Conservation (phyloP, 2,113 vertebrate species). For the Ellobius talpinus region DNA sequence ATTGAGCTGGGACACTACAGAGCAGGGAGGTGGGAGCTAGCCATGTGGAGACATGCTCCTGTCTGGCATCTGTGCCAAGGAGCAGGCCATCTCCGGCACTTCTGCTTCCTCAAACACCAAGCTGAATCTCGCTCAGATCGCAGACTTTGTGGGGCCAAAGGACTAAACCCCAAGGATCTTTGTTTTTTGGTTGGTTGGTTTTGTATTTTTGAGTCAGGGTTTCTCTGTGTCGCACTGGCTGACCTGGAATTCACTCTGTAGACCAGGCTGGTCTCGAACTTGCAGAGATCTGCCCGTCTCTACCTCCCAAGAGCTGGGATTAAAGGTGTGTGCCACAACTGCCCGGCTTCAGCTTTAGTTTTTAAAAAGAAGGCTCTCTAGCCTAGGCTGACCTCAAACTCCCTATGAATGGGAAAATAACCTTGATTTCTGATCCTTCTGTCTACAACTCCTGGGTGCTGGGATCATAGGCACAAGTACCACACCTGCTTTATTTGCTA, state of each 20-base stretch:
- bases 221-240: not conserved
- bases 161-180: not conserved
- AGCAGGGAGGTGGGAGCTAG: not conserved
- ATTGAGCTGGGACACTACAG: not conserved
- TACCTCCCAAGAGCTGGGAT: not conserved
- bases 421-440: not conserved
- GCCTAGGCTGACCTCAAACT: not conserved
- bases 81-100: slow-evolving; percentile 11
- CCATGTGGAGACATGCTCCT: not conserved
- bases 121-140: not conserved
- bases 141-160: slow-evolving; percentile 26
- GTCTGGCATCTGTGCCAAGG: not conserved
- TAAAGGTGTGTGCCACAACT: not conserved
- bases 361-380: not conserved
- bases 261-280: not conserved
- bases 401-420: not conserved
- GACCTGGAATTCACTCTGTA: not conserved
- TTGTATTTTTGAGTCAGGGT: not conserved
- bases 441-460: not conserved
- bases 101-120: slow-evolving; percentile 13
- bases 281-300: not conserved
- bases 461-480: not conserved
- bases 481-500: not conserved
- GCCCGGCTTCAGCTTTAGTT: not conserved
- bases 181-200: no score